Conservation (phyloP, 2,888 invertebrate species). For the Steinernema scapterisci region DNA sequence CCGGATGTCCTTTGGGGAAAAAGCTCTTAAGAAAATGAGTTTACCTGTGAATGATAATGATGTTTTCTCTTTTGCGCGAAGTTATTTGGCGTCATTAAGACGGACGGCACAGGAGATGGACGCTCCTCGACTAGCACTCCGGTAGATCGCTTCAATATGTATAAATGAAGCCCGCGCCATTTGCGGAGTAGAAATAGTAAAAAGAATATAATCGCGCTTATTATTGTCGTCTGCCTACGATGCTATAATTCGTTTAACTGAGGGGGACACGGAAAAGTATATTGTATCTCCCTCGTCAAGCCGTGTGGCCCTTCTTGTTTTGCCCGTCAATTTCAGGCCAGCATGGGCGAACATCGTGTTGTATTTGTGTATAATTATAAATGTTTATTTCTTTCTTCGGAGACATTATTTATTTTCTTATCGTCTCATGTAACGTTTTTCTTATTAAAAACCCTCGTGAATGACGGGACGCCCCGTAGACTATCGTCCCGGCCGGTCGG, state of each 20-base stretch:
- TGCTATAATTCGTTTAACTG: slow-evolving; percentile 5
- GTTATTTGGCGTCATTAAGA: too few relatives aligned
- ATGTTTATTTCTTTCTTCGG: background rate
- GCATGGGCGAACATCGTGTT: background rate
- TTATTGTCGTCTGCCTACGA: background rate
- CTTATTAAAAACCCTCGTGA: background rate
- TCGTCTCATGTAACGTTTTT: background rate
- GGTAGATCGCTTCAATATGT: background rate
- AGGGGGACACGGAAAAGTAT: slow-evolving; percentile 3
- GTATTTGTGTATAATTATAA: slow-evolving; percentile 7
- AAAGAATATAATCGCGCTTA: slow-evolving; percentile 17
- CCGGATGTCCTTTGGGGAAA: too few relatives aligned
- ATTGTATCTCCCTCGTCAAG: background rate
- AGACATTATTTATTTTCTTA: background rate
- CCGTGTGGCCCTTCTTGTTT: background rate
- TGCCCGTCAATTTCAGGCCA: background rate
- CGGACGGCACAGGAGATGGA: too few relatives aligned
- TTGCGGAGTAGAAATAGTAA: background rate
- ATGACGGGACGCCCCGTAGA: background rate
- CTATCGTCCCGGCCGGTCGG: background rate
- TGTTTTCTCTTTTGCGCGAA: background rate
- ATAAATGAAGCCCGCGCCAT: background rate
- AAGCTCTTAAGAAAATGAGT: background rate
- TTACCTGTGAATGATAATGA: background rate
- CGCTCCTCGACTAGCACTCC: too few relatives aligned